Conservation (phyloP, 2,113 vertebrate species). For the Aspiorhynchus laticeps region DNA sequence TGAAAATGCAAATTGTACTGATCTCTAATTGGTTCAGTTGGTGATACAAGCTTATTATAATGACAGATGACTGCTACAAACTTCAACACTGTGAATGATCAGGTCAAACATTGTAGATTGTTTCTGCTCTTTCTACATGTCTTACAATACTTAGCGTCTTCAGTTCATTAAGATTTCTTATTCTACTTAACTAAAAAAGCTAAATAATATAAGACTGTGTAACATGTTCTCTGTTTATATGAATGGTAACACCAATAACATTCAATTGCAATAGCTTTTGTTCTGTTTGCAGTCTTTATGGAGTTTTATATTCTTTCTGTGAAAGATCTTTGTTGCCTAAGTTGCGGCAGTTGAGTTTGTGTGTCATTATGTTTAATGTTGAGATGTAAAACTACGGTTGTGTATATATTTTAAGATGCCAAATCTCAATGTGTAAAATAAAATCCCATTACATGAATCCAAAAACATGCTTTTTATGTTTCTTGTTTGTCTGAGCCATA, state of each 20-base stretch:
- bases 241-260: conserved; percentile 28
- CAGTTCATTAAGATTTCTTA: neutral
- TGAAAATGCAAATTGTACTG: conserved; percentile 40
- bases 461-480: neutral
- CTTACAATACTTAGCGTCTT: neutral
- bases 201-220: neutral
- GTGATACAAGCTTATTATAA: conserved; percentile 19
- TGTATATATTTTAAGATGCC: conserved; percentile 25
- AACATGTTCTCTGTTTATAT: neutral
- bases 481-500: neutral
- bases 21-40: neutral
- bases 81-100: conserved; percentile 48
- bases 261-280: conserved; percentile 21
- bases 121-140: neutral
- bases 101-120: neutral
- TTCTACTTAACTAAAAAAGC: neutral
- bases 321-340: conserved; percentile 71
- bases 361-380: neutral
- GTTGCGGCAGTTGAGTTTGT: conserved; percentile 43
- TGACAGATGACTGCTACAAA: conserved; percentile 44
- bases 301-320: conserved; percentile 72
- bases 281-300: conserved; percentile 34
- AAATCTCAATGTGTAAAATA: conserved; percentile 48
- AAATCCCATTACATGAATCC: conserved; percentile 32
- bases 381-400: conserved; percentile 22